These are phyloP conservation scores for Macrostomum cliftonense DNA, from an alignment of 2,888 invertebrate genomes.

Conservation along the genomic window DNA sequence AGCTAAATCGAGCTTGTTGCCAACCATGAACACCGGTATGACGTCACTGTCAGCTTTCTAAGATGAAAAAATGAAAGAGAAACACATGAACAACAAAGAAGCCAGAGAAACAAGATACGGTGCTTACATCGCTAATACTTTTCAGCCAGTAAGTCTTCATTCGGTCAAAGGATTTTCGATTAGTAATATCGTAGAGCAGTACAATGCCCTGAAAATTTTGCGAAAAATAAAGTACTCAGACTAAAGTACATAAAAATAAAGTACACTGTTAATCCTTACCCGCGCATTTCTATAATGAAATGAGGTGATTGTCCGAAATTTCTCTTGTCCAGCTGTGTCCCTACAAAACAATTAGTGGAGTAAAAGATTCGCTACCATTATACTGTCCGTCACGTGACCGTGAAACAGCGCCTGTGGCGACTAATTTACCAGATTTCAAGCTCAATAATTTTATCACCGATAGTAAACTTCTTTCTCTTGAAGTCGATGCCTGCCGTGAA, in stretches of 20 bases:
- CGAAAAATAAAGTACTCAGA: background rate
- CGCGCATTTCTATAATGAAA: slow-evolving; percentile 76
- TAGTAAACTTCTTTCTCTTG: no score
- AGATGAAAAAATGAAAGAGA: no score
- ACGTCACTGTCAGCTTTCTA: slow-evolving; percentile 14
- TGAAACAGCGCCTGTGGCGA: no score
- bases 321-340: slow-evolving; percentile 65
- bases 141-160: slow-evolving; percentile 63
- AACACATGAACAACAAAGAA: no score
- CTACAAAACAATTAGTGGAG: no score
- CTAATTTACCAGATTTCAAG: slow-evolving; percentile 23
- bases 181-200: slow-evolving; percentile 70
- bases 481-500: no score
- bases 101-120: no score
- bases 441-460: slow-evolving; percentile 12
- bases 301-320: slow-evolving; percentile 61
- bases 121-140: slow-evolving; percentile 61
- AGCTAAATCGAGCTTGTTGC: slow-evolving; percentile 25
- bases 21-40: slow-evolving; percentile 25
- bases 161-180: slow-evolving; percentile 49
- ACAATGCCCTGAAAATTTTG: slow-evolving; percentile 50
- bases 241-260: no score
- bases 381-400: no score
- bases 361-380: no score
- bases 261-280: slow-evolving; percentile 16